These are phyloP conservation scores for Tympanoctomys barrerae DNA, from an alignment of 2,797 vertebrate genomes.

Conservation along the genomic window DNA sequence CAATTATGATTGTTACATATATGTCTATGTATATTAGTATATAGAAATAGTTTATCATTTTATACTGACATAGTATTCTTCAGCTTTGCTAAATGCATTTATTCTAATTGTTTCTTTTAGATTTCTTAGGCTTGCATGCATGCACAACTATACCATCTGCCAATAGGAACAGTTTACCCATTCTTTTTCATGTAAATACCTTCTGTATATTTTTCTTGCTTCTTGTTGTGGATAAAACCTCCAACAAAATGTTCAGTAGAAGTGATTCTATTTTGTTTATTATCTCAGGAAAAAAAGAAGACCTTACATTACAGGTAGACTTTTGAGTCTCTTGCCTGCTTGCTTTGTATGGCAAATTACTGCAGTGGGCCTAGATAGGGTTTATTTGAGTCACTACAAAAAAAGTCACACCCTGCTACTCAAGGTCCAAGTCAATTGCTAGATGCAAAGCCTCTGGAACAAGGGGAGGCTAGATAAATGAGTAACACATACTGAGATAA, in stretches of 20 bases:
- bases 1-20: not conserved
- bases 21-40: not conserved
- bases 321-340: not conserved
- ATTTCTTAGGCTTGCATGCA: not conserved
- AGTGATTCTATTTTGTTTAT: not conserved
- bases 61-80: not conserved
- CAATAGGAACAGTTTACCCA: not conserved
- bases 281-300: not conserved
- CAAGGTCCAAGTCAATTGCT: not conserved
- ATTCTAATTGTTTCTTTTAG: not conserved
- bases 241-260: not conserved
- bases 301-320: not conserved
- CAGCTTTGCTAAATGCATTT: constrained; percentile 3
- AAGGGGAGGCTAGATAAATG: not conserved
- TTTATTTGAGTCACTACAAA: not conserved
- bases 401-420: not conserved
- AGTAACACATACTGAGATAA: not conserved
- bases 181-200: not conserved
- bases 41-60: not conserved
- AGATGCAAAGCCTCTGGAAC: not conserved
- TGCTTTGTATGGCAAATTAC: not conserved
- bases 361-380: not conserved
- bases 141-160: not conserved
- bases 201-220: constrained; percentile 31
- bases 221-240: not conserved